Conservation (phyloP, 2,797 vertebrate species). For the Steatocranus sp. region DNA sequence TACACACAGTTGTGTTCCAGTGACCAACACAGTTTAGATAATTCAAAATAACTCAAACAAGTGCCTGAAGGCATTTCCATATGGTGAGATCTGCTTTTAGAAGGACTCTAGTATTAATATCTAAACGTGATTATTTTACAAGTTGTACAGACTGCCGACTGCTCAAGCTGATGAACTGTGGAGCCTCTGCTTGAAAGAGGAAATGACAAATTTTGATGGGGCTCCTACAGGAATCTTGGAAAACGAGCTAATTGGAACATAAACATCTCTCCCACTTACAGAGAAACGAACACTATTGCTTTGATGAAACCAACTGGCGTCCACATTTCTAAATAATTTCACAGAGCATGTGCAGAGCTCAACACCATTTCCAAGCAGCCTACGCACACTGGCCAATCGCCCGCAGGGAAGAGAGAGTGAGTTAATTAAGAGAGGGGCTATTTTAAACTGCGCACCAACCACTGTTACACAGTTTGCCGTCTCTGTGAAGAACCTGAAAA, state of each 20-base stretch:
- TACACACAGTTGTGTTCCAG: not conserved
- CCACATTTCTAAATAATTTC: conserved; percentile 1
- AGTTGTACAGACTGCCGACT: not conserved
- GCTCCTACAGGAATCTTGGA: not conserved
- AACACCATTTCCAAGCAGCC: conserved; percentile 21
- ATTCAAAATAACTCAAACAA: not conserved
- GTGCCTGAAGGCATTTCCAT: not conserved
- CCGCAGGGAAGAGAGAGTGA: conserved; percentile 12
- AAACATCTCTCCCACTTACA: not conserved
- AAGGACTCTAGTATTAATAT: not conserved
- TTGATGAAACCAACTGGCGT: not conserved
- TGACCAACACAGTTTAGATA: not conserved
- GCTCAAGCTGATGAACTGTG: not conserved
- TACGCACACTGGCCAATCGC: conserved; percentile 19
- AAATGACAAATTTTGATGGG: not conserved
- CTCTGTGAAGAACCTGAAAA: conserved; percentile 1
- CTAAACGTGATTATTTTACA: not conserved
- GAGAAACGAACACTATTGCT: not conserved
- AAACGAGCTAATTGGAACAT: not conserved
- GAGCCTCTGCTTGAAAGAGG: not conserved
- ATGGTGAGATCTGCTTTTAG: not conserved
- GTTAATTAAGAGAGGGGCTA: conserved; percentile 57
- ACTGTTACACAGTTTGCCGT: conserved; percentile 16
- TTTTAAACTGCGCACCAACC: conserved; percentile 42
- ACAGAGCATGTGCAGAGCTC: conserved; percentile 25